These are phyloP conservation scores for Papilio polytes DNA, from an alignment of 1,140 invertebrate genomes.

Conservation along the genomic window DNA sequence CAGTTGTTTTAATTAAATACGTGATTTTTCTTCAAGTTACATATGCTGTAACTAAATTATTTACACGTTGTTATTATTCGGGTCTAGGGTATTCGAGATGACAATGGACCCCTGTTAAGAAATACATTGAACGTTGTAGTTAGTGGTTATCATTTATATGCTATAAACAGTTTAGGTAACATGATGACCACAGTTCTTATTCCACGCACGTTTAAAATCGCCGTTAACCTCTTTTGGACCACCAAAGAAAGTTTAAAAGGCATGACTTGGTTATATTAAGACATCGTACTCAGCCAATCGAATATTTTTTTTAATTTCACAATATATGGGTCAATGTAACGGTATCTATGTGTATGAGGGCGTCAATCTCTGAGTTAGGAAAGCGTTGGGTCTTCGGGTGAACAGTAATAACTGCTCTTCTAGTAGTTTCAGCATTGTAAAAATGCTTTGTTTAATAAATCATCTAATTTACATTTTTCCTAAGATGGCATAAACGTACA, in stretches of 20 bases:
- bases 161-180: conserved; percentile 57
- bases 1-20: neutral
- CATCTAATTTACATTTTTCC: neutral
- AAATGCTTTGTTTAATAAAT: neutral
- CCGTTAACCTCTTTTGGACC: conserved; percentile 75
- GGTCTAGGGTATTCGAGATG: neutral
- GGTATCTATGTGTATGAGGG: neutral
- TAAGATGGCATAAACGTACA: neutral
- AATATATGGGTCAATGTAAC: conserved; percentile 15
- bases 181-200: conserved; percentile 60
- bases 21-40: neutral
- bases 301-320: conserved; percentile 19
- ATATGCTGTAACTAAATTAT: neutral
- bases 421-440: neutral
- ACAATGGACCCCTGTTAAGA: neutral
- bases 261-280: conserved; percentile 34
- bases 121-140: neutral
- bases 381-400: neutral
- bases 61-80: neutral
- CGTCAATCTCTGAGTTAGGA: neutral
- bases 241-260: conserved; percentile 66
- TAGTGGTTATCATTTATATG: conserved; percentile 41
- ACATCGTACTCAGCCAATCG: neutral
- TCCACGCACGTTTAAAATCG: conserved; percentile 64
- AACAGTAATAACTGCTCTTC: neutral